These are phyloP conservation scores for Phenganax stokvisi DNA, from an alignment of 92 coral and sea anemone genomes.

Conservation along the genomic window DNA sequence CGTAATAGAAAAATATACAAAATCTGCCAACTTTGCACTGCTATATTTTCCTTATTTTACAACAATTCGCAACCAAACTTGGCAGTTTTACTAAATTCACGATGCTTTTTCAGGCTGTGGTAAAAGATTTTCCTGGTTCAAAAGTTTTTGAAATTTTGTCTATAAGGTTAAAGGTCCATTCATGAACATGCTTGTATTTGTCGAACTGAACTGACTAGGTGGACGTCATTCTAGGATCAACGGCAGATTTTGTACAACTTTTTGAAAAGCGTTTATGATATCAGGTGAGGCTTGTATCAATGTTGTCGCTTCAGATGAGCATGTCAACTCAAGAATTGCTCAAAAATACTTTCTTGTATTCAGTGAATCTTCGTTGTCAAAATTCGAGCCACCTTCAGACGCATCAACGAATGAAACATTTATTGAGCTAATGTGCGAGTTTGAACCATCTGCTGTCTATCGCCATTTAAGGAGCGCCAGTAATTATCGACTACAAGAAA, in stretches of 20 bases:
- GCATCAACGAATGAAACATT: conserved; percentile 83
- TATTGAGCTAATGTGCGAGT: conserved; percentile 92
- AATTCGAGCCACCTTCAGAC: conserved; percentile 69
- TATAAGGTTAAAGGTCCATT: too few relatives aligned
- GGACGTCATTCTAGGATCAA: conserved; percentile 50
- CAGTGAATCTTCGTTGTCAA: conserved; percentile 53
- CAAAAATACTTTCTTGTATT: neutral
- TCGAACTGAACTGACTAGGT: neutral
- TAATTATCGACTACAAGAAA: conserved; percentile 86
- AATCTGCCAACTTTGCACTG: too few relatives aligned
- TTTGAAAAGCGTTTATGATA: conserved; percentile 86
- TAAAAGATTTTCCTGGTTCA: too few relatives aligned
- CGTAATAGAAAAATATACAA: too few relatives aligned
- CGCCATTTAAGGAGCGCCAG: conserved; percentile 67
- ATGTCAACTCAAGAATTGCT: neutral
- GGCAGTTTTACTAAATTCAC: too few relatives aligned
- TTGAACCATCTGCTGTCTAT: conserved; percentile 71
- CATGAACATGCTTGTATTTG: neutral
- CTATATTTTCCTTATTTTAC: too few relatives aligned
- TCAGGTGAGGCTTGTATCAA: conserved; percentile 53
- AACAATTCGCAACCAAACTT: too few relatives aligned
- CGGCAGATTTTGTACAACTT: conserved; percentile 67
- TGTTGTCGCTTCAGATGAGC: neutral
- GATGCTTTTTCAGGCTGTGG: too few relatives aligned
- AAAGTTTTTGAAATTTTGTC: too few relatives aligned